Percentiles rank a stretch among this genome's conserved stretches.
Conservation (phyloP, 2,888 invertebrate species). For the Ormyrus nitidulus region DNA sequence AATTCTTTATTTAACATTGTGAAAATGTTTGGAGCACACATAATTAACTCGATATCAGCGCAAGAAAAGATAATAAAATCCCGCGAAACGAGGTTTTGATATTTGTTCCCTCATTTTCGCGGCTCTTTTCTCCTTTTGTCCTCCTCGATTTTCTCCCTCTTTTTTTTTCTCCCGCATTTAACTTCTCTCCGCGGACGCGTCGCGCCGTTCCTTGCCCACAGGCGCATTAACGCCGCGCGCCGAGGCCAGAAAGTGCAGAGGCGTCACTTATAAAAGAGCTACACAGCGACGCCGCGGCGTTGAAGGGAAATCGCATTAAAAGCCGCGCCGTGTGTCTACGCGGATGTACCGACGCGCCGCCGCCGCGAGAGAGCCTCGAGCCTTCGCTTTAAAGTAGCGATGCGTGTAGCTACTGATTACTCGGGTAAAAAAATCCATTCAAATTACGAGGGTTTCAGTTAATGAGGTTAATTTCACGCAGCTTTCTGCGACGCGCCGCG, state of each 20-base stretch:
- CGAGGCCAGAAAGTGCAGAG: slow-evolving; percentile 15
- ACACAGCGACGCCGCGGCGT: neutral
- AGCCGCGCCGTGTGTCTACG: slow-evolving; percentile 18
- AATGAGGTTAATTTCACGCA: slow-evolving; percentile 54
- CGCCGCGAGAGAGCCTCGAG: neutral
- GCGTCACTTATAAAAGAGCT: slow-evolving; percentile 31
- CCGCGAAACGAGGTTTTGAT: too few relatives aligned
- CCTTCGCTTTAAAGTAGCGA: slow-evolving; percentile 42
- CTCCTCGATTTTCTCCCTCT: neutral
- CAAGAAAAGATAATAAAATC: too few relatives aligned
- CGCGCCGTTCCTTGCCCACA: neutral
- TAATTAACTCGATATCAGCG: too few relatives aligned
- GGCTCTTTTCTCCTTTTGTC: too few relatives aligned
- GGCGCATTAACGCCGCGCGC: slow-evolving; percentile 7
- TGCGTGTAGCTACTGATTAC: slow-evolving; percentile 50
- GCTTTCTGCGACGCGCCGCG: slow-evolving; percentile 9
- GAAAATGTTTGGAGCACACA: too few relatives aligned
- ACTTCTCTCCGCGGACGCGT: neutral
- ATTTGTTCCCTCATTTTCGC: neutral
- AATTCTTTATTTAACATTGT: too few relatives aligned
- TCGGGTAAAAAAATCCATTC: slow-evolving; percentile 45
- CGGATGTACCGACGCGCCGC: neutral
- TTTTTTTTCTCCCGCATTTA: neutral
- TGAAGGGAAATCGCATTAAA: slow-evolving; percentile 47
- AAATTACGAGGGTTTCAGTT: slow-evolving; percentile 45